A percentile compares a stretch with the other conserved stretches of the same genome.
Conservation (phyloP, 2,797 vertebrate genomes). For the Toxotes lorentzi region DNA sequence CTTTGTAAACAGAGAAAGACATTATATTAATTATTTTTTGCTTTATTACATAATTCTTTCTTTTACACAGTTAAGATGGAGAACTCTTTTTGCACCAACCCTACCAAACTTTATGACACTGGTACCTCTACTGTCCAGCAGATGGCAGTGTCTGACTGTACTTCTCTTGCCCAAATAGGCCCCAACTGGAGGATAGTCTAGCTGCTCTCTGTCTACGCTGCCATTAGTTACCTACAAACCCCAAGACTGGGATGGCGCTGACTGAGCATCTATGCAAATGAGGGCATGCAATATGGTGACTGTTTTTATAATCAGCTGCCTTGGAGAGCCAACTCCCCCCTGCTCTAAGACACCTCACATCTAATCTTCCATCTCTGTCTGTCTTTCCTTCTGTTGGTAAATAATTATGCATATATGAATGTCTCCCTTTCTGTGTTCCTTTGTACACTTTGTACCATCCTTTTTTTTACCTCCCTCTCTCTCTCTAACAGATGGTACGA, state of each 20-base stretch:
- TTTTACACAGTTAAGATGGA: neutral
- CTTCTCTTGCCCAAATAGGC: slow-evolving; percentile 3
- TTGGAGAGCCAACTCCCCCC: slow-evolving; percentile 59
- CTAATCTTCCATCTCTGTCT: slow-evolving; percentile 46
- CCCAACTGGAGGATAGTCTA: slow-evolving; percentile 48
- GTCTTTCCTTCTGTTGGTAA: slow-evolving; percentile 41
- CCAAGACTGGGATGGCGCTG: slow-evolving; percentile 75
- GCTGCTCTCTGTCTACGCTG: slow-evolving; percentile 58
- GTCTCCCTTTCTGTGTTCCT: slow-evolving; percentile 37
- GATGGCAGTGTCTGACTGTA: slow-evolving; percentile 60
- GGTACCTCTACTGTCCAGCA: slow-evolving; percentile 59
- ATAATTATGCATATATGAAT: slow-evolving; percentile 48
- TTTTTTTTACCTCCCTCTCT: slow-evolving; percentile 17
- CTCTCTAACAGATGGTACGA: slow-evolving; percentile 55
- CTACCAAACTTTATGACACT: neutral
- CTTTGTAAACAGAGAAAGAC: slow-evolving; percentile 69
- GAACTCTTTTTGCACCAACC: neutral
- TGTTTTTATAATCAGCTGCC: slow-evolving; percentile 61
- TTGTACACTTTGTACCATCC: slow-evolving; percentile 33
- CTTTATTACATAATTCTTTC: neutral
- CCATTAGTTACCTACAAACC: slow-evolving; percentile 80
- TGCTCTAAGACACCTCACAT: slow-evolving; percentile 54
- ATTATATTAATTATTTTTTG: neutral
- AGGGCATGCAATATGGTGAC: slow-evolving; percentile 67
- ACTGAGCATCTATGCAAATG: slow-evolving; percentile 80